Evolutionary conservation across 2,797 vertebrate genomes (phyloP), one percentile per base, ranked within the genome.

Genomic region (Podarcis lilfordi): DNA sequence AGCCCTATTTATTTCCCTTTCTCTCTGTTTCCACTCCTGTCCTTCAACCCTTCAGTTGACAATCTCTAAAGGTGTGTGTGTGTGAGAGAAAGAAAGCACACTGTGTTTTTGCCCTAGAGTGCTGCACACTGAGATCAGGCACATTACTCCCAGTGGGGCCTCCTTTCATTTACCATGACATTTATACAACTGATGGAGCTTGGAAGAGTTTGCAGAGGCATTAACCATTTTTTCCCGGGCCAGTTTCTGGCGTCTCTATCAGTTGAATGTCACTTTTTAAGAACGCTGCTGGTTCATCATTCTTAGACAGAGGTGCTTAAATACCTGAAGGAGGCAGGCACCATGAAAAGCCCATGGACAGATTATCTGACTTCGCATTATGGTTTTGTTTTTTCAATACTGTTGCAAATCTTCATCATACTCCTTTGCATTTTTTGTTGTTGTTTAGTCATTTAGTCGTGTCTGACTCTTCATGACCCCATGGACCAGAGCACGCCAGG

Each of bases 41-140:
- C 0, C 9, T 77, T 29, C 86, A 61, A 13, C 72, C 59, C 85
- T 68, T 87, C 43, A 82, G 23, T 10, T 85, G 80, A 68, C 89
- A 78, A 78, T 92, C 89, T 90, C 17, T 85, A 91, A 74, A 76
- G 45, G 50, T 37, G 29, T 83, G 59, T 45, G 78, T 69, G 32
- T 84, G 35, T 76, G 29, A 4, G 29, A 7, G 61, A 43, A 29
- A 1, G 37, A 69, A 66, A 88, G 72, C 64, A 80, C 89, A 82
- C 32, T 74, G 74, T 78, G 69, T 89, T 21, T 80, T 75, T 89
- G 61, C 83, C 79, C 19, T 69, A 43, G 50, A 90, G 71, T 88
- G 71, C 76, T 77, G 25, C 83, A 74, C n/a, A 32, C 79, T 82
- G 79, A 91, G 81, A 90, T 85, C 45, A 93, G 85, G 85, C 45